Conservation (phyloP, 2,888 invertebrate species). For the Diogma glabrata region DNA sequence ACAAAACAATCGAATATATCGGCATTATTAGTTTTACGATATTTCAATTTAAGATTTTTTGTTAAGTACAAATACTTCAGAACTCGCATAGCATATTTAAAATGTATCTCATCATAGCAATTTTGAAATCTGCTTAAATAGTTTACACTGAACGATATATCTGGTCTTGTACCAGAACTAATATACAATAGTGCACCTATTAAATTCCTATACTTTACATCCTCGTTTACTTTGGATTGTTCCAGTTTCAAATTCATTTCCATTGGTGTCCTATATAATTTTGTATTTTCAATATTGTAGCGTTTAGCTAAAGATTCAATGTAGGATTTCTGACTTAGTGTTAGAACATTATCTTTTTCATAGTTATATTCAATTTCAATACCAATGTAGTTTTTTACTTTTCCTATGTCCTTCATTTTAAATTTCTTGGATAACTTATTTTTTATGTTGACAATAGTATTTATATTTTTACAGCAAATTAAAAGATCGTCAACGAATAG, state of each 20-base stretch:
- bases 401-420: constrained; percentile 25
- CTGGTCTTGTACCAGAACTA: constrained; percentile 26
- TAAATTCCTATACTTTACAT: constrained; percentile 15
- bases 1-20: constrained; percentile 21
- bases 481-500: too few species aligned
- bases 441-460: too few species aligned
- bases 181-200: constrained; percentile 23
- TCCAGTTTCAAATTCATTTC: background rate
- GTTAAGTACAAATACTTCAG: constrained; percentile 25
- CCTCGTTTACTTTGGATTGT: background rate
- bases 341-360: constrained; percentile 19
- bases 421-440: too few species aligned
- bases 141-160: constrained; percentile 26
- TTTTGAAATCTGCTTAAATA: constrained; percentile 28
- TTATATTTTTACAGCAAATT: too few species aligned
- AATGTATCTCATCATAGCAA: too few species aligned
- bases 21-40: constrained; percentile 15
- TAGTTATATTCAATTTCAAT: constrained; percentile 25
- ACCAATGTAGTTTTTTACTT: constrained; percentile 25
- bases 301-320: constrained; percentile 10
- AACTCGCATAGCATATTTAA: too few species aligned
- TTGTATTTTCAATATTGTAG: background rate
- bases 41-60: constrained; percentile 21
- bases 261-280: background rate
- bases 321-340: constrained; percentile 24